Percentiles rank a stretch among this genome's conserved stretches.
phyloP scores from a whole-genome alignment of 2,113 vertebrate genomes.

The Scomber colias region DNA sequence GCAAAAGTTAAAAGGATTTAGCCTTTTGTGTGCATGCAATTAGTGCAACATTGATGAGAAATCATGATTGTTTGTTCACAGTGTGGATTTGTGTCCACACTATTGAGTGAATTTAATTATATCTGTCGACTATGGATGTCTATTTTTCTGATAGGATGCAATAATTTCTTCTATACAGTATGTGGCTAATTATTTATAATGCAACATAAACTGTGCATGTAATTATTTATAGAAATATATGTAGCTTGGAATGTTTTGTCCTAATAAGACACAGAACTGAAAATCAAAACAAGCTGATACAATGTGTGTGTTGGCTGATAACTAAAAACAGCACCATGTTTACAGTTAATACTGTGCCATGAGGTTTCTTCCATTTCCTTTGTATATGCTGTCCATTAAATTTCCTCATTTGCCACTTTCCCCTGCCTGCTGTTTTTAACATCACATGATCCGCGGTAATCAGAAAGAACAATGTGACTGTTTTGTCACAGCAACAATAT shows the following conservation, averaged over 20 bases:
- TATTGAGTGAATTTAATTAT: conserved; percentile 62
- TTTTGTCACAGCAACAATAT: conserved; percentile 78
- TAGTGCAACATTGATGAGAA: conserved; percentile 66
- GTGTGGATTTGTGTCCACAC: conserved; percentile 52
- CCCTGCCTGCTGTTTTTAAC: conserved; percentile 57
- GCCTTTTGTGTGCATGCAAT: conserved; percentile 66
- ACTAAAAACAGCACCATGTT: conserved; percentile 18
- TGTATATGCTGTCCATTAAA: conserved; percentile 63
- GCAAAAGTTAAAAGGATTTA: conserved; percentile 78
- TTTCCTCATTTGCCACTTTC: conserved; percentile 60
- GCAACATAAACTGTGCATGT: conserved; percentile 8
- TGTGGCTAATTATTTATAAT: conserved; percentile 29
- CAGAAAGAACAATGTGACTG: conserved; percentile 69
- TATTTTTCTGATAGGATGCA: conserved; percentile 36
- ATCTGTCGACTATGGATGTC: conserved; percentile 40
- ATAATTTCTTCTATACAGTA: conserved; percentile 35
- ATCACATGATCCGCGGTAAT: conserved; percentile 67
- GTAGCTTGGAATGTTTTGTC: not conserved
- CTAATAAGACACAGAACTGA: not conserved
- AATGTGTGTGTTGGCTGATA: conserved; percentile 12
- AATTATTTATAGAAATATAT: conserved; percentile 34
- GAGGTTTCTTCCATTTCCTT: conserved; percentile 17
- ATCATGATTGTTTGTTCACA: conserved; percentile 56
- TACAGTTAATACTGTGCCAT: conserved; percentile 28
- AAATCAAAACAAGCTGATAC: not conserved